Evolutionary conservation across 2,797 vertebrate genomes (phyloP).

Genomic region (Brachymystax lenok): DNA sequence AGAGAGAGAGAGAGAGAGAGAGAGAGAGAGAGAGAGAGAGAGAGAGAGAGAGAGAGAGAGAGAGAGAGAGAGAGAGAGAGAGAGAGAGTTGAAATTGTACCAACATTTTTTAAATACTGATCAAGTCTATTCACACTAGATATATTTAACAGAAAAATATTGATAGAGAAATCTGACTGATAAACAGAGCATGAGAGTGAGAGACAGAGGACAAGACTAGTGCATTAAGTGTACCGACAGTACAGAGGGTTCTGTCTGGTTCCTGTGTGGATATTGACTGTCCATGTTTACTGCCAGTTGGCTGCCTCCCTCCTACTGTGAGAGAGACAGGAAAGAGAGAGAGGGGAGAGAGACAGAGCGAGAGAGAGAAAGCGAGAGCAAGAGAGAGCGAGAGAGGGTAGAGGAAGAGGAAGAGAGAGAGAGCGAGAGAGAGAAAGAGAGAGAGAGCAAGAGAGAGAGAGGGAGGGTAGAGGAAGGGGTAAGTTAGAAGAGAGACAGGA

Average conservation of each 20-base stretch:
- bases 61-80: neutral
- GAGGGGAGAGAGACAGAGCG: too few species aligned
- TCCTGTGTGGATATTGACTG: slow-evolving; percentile 65
- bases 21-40: too few species aligned
- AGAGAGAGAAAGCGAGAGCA: too few species aligned
- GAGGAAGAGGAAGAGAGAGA: too few species aligned
- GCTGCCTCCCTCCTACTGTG: too few species aligned
- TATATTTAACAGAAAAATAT: slow-evolving; percentile 21
- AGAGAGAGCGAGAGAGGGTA: too few species aligned
- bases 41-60: neutral
- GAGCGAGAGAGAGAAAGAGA: too few species aligned
- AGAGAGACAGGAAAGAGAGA: too few species aligned
- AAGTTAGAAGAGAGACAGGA: too few species aligned
- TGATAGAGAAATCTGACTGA: slow-evolving; percentile 31
- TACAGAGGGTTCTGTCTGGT: slow-evolving; percentile 15
- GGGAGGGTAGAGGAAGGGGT: too few species aligned
- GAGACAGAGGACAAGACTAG: slow-evolving; percentile 54
- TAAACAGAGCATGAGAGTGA: slow-evolving; percentile 5
- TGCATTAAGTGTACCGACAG: slow-evolving; percentile 49
- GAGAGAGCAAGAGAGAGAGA: too few species aligned
- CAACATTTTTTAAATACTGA: neutral
- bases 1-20: neutral
- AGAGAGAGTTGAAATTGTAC: neutral
- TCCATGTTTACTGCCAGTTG: slow-evolving; percentile 46
- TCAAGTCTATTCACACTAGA: neutral